Percentiles rank a stretch among this genome's conserved stretches.
These are phyloP conservation scores for Silurus glanis DNA, from an alignment of 2,113 vertebrate genomes.

Conservation along the genomic window DNA sequence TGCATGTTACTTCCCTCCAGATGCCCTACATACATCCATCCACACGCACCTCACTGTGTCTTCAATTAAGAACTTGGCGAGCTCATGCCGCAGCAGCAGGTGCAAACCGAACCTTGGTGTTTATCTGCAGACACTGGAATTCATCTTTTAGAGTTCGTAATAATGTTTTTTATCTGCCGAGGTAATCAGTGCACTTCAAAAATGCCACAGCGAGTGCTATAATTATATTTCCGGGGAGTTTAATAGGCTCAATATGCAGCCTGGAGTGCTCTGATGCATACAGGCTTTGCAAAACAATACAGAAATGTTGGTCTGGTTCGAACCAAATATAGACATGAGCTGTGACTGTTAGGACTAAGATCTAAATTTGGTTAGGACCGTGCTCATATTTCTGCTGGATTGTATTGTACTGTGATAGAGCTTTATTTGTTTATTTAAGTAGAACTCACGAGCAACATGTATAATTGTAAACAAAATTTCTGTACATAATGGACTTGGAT, in stretches of 20 bases:
- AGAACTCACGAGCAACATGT: not conserved
- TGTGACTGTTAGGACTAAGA: not conserved
- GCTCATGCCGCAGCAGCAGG: constrained; percentile 32
- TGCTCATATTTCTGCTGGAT: not conserved
- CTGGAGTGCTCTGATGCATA: constrained; percentile 19
- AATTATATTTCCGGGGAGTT: not conserved
- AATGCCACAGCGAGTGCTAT: constrained; percentile 31
- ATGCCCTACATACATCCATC: not conserved
- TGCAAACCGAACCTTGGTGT: constrained; percentile 28
- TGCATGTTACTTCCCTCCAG: not conserved
- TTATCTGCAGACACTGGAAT: constrained; percentile 23
- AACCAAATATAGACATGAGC: not conserved
- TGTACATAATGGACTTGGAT: not conserved
- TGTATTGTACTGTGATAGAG: not conserved
- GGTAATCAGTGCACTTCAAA: constrained; percentile 42
- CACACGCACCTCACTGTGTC: constrained; percentile 20
- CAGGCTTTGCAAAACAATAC: not conserved
- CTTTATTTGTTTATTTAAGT: not conserved
- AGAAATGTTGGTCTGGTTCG: not conserved
- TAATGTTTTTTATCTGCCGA: constrained; percentile 21
- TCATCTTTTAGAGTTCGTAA: constrained; percentile 31
- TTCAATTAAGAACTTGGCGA: constrained; percentile 41
- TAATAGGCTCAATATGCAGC: constrained; percentile 1
- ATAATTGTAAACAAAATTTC: not conserved
- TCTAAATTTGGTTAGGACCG: not conserved